These are phyloP conservation scores for Watsonalla binaria DNA, from an alignment of 2,888 invertebrate species.

Conservation along the genomic window DNA sequence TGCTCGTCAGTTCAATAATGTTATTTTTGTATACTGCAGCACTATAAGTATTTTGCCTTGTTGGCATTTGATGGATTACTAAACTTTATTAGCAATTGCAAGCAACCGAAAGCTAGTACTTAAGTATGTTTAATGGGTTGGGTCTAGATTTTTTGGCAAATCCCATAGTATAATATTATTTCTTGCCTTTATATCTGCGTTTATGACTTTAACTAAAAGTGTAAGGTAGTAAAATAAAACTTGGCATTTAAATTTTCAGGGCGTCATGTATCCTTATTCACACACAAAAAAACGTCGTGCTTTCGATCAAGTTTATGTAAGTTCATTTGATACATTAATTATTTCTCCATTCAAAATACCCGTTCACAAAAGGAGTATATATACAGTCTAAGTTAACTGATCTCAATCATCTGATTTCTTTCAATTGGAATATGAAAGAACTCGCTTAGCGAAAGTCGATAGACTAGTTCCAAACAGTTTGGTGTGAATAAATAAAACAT, in stretches of 20 bases:
- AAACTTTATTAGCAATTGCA: not conserved
- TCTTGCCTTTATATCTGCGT: not conserved
- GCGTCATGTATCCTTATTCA: conserved; percentile 70
- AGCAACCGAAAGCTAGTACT: too few relatives aligned
- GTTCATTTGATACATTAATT: conserved; percentile 19
- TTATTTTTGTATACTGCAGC: not conserved
- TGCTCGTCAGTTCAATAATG: conserved; percentile 42
- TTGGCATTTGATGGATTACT: not conserved
- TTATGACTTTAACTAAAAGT: not conserved
- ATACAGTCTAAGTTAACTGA: too few relatives aligned
- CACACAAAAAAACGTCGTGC: conserved; percentile 62
- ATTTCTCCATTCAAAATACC: too few relatives aligned
- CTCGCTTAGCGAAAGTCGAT: too few relatives aligned
- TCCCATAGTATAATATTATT: too few relatives aligned
- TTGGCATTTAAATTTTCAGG: conserved; percentile 35
- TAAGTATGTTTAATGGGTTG: not conserved
- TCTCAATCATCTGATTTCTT: too few relatives aligned
- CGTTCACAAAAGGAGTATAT: too few relatives aligned
- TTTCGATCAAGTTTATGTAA: conserved; percentile 57
- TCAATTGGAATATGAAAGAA: too few relatives aligned
- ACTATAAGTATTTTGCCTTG: not conserved
- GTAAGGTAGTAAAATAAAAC: conserved; percentile 1
- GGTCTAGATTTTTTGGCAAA: too few relatives aligned
- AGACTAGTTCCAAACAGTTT: too few relatives aligned
- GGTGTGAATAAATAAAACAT: too few relatives aligned